Conservation (phyloP, 2,797 vertebrate species). For the Ibycter americanus region DNA sequence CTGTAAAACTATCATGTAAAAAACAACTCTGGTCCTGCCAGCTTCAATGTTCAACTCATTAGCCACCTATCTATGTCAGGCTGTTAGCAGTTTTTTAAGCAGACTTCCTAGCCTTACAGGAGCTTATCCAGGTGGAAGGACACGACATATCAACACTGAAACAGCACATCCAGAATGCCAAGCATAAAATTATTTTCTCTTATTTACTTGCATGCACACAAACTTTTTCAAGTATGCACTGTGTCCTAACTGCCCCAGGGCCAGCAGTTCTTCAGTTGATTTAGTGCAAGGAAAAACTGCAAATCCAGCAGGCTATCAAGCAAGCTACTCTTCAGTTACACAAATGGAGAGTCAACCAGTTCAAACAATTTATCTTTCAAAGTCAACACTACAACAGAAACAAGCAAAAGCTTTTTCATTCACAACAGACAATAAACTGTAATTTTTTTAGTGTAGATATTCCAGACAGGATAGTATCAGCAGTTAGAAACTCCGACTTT, state of each 20-base stretch:
- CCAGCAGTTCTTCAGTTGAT: neutral
- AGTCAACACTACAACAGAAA: constrained; percentile 20
- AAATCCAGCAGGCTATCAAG: constrained; percentile 3
- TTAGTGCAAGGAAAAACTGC: constrained; percentile 10
- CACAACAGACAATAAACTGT: constrained; percentile 1
- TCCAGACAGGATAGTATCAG: constrained; percentile 9
- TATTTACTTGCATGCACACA: neutral
- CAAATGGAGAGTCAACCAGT: neutral
- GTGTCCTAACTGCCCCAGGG: neutral
- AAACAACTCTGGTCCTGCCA: neutral
- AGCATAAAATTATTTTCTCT: neutral
- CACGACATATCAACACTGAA: neutral
- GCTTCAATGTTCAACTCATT: neutral
- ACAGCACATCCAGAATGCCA: neutral
- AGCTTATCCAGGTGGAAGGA: neutral
- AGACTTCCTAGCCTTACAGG: neutral
- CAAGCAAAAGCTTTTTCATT: constrained; percentile 19
- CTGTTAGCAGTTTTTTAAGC: neutral
- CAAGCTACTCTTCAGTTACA: constrained; percentile 1
- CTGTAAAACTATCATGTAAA: neutral
- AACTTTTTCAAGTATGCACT: neutral
- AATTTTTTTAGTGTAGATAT: neutral
- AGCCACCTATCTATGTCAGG: neutral
- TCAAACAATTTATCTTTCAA: constrained; percentile 34
- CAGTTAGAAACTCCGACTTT: constrained; percentile 33